A percentile compares a stretch with the other conserved stretches of the same genome.
These are phyloP conservation scores for Neolamprologus caudopunctatus DNA, from an alignment of 2,113 vertebrate species.

Conservation along the genomic window DNA sequence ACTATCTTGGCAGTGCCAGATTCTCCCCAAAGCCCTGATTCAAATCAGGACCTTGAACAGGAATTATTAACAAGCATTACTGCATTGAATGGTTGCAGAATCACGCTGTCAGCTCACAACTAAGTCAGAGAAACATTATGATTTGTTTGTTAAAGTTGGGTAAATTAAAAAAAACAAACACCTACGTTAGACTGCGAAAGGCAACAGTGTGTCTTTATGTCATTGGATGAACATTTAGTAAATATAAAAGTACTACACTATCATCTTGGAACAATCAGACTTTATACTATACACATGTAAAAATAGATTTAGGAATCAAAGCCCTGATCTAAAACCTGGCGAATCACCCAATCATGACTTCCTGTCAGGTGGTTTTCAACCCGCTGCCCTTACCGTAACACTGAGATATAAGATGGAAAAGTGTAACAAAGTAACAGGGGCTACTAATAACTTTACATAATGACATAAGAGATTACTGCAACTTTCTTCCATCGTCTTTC, in stretches of 20 bases:
- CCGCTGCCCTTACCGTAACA: background rate
- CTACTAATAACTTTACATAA: background rate
- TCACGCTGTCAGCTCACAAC: background rate
- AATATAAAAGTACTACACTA: background rate
- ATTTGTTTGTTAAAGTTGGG: background rate
- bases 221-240: background rate
- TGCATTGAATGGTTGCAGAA: background rate
- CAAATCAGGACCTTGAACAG: slow-evolving; percentile 59
- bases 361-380: background rate
- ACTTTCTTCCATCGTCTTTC: background rate
- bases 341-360: background rate
- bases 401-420: background rate
- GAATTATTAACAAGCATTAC: background rate
- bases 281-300: background rate
- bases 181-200: fast-evolving
- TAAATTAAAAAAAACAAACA: background rate
- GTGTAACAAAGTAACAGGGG: background rate
- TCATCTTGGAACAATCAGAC: background rate
- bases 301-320: background rate
- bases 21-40: background rate
- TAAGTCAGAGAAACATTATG: background rate
- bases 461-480: background rate
- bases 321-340: background rate
- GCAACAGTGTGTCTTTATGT: background rate
- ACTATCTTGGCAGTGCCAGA: background rate